Evolutionary conservation across 2,797 vertebrate genomes (phyloP).

Genomic region (Halcyon chelicuti): DNA sequence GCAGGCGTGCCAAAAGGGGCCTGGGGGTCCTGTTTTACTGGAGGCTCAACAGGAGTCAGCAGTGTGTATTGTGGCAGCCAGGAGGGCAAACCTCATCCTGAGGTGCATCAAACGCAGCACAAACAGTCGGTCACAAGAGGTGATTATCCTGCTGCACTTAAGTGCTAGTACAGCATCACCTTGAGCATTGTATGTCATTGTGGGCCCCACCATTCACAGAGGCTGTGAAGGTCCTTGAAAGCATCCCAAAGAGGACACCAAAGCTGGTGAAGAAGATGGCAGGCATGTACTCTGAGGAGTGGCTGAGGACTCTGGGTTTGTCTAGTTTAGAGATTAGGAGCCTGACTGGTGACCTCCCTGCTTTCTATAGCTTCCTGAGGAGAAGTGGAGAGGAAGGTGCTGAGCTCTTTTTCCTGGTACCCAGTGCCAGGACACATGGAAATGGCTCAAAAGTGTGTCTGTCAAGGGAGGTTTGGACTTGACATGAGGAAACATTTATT

Average conservation of each 20-base stretch:
- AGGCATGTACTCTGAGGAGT: too few relatives aligned
- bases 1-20: neutral
- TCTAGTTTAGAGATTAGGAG: neutral
- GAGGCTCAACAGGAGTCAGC: neutral
- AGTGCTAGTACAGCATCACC: neutral
- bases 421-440: too few relatives aligned
- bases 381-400: neutral
- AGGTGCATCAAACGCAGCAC: neutral
- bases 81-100: neutral
- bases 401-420: neutral
- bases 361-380: neutral
- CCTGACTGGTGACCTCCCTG: accelerated
- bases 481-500: neutral
- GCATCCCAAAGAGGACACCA: too few relatives aligned
- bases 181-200: too few relatives aligned
- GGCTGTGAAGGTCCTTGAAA: too few relatives aligned
- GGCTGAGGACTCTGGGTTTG: neutral
- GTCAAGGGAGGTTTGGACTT: neutral
- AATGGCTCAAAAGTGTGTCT: neutral
- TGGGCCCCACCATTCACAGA: too few relatives aligned
- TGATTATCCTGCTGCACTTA: too few relatives aligned
- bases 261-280: too few relatives aligned
- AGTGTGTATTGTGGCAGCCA: neutral
- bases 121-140: neutral
- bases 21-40: neutral